Evolutionary conservation across 2,797 vertebrate genomes (phyloP).

Genomic region (Takifugu rubripes): DNA sequence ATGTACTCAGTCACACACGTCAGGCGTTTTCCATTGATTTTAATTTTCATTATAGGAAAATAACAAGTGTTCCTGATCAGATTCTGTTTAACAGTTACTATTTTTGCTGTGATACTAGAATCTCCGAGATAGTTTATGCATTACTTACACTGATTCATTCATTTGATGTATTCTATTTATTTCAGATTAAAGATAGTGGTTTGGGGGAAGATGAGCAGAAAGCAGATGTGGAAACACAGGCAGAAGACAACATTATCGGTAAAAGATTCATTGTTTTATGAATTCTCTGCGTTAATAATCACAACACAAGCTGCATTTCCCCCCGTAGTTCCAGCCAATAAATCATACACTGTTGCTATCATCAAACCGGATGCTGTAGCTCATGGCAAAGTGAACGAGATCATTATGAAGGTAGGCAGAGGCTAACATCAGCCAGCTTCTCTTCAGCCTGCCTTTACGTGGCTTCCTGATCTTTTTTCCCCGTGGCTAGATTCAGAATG

Average conservation of each 20-base stretch:
- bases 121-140: not conserved
- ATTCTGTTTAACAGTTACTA: too few species aligned
- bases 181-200: constrained; percentile 78
- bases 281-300: constrained; percentile 16
- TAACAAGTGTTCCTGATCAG: too few species aligned
- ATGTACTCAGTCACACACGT: constrained; percentile 1
- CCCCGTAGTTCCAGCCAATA: constrained; percentile 71
- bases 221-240: constrained; percentile 53
- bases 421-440: not conserved
- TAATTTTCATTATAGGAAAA: constrained; percentile 1
- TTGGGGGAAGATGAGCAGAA: constrained; percentile 61
- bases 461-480: constrained; percentile 30
- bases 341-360: constrained; percentile 82
- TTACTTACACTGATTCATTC: not conserved
- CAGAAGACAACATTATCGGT: constrained; percentile 70
- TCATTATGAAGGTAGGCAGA: constrained; percentile 84
- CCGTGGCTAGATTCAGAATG: constrained; percentile 80
- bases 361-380: constrained; percentile 88
- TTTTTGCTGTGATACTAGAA: too few species aligned
- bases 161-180: constrained; percentile 12
- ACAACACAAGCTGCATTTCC: constrained; percentile 4
- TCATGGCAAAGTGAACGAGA: constrained; percentile 83
- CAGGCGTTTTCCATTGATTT: constrained; percentile 2
- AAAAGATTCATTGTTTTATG: constrained; percentile 8
- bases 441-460: too few species aligned